phyloP scores from a whole-genome alignment of 2,888 invertebrate genomes.

The Acleris sparsana region DNA sequence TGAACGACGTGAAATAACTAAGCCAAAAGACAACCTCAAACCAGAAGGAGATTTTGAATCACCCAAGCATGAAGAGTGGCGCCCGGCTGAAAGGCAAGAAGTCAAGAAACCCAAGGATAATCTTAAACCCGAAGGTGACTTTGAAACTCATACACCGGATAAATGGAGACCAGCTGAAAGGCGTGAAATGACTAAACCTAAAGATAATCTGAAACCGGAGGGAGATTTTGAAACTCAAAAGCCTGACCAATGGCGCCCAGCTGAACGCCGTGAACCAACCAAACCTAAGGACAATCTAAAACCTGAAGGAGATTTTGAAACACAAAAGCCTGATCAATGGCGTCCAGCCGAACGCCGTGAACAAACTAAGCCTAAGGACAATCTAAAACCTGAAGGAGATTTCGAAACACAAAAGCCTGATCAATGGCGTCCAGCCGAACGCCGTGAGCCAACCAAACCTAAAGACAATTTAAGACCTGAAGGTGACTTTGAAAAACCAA shows the following conservation, averaged over 20 bases:
- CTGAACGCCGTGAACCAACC: constrained; percentile 58
- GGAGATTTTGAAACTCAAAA: constrained; percentile 73
- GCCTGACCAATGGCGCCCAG: constrained; percentile 59
- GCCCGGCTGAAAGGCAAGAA: constrained; percentile 63
- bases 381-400: constrained; percentile 83
- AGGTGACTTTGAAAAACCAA: constrained; percentile 80
- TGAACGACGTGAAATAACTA: constrained; percentile 78
- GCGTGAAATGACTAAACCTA: constrained; percentile 57
- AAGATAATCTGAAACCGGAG: constrained; percentile 79
- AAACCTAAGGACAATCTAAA: constrained; percentile 61
- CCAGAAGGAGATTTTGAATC: constrained; percentile 83
- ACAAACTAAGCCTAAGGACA: constrained; percentile 61
- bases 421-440: constrained; percentile 67
- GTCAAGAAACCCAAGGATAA: constrained; percentile 77
- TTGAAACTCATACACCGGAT: constrained; percentile 69
- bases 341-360: constrained; percentile 57
- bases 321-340: constrained; percentile 53
- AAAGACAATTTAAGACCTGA: constrained; percentile 63
- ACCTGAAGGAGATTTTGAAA: constrained; percentile 73
- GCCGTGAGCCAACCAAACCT: constrained; percentile 57
- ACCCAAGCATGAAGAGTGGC: constrained; percentile 68
- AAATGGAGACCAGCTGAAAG: constrained; percentile 67
- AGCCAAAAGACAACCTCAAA: constrained; percentile 83
- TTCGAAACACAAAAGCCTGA: constrained; percentile 81
- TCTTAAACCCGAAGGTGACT: constrained; percentile 76